phyloP scores from a whole-genome alignment of 2,113 vertebrate genomes.

The Jaculus jaculus region DNA sequence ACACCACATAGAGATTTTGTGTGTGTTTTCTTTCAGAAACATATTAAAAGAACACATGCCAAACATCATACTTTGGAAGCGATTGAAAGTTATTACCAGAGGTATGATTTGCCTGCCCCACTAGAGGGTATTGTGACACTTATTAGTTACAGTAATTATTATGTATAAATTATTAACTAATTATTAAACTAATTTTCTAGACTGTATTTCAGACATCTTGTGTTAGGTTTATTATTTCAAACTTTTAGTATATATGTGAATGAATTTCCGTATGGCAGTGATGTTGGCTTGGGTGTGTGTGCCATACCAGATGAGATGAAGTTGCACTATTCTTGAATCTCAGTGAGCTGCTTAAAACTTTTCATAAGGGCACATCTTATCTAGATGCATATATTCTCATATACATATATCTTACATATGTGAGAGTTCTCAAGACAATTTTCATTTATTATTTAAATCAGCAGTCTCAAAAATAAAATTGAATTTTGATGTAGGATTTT shows the following conservation, averaged over 20 bases:
- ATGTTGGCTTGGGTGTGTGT: background rate
- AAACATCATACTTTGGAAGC: constrained; percentile 92
- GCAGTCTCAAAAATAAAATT: constrained; percentile 32
- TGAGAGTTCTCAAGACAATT: constrained; percentile 11
- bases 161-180: constrained; percentile 73
- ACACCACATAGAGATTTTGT: constrained; percentile 68
- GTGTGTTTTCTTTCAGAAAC: constrained; percentile 88
- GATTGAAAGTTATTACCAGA: constrained; percentile 92
- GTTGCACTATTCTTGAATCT: background rate
- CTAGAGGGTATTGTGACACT: constrained; percentile 80
- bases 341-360: constrained; percentile 11
- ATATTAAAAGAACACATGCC: constrained; percentile 93
- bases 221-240: constrained; percentile 18
- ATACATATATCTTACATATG: background rate
- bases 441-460: constrained; percentile 47
- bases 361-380: background rate
- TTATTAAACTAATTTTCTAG: constrained; percentile 55
- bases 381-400: background rate
- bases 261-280: background rate
- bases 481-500: constrained; percentile 24
- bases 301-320: background rate
- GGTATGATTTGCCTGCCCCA: constrained; percentile 85
- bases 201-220: constrained; percentile 20
- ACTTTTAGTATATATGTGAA: background rate
- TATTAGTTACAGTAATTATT: constrained; percentile 71